A percentile compares a stretch with the other conserved stretches of the same genome.
Conservation (phyloP, 2,888 invertebrate species). For the Prostheceraeus crozeri region DNA sequence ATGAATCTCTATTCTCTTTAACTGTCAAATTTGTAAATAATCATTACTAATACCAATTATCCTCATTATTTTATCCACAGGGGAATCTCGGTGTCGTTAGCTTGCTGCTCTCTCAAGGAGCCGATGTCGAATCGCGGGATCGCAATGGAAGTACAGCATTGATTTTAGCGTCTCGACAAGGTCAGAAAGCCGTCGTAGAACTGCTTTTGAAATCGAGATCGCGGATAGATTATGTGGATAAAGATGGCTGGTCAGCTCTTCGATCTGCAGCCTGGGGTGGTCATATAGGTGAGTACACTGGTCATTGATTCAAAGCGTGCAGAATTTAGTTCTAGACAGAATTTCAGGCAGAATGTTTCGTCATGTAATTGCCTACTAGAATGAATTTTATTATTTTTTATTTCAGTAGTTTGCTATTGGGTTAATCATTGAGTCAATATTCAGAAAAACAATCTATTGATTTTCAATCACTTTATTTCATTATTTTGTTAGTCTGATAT, state of each 20-base stretch:
- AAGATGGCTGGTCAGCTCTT: conserved; percentile 58
- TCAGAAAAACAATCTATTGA: no score
- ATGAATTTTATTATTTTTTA: no score
- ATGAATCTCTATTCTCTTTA: no score
- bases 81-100: conserved; percentile 29
- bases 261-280: conserved; percentile 91
- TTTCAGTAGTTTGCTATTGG: no score
- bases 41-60: background rate
- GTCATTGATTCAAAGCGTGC: background rate
- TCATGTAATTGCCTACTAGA: no score
- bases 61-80: background rate
- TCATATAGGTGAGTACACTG: conserved; percentile 60
- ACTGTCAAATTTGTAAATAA: no score
- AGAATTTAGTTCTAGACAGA: background rate
- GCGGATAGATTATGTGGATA: conserved; percentile 57
- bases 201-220: conserved; percentile 55
- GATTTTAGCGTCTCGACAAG: conserved; percentile 63
- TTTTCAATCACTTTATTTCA: no score
- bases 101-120: conserved; percentile 35
- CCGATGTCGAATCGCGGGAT: conserved; percentile 36
- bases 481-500: no score
- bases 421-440: no score
- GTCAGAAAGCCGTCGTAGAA: conserved; percentile 57
- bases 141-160: conserved; percentile 70
- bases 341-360: no score